Evolutionary conservation across 2,113 vertebrate genomes (phyloP).

Genomic region (Pampusana beccarii): DNA sequence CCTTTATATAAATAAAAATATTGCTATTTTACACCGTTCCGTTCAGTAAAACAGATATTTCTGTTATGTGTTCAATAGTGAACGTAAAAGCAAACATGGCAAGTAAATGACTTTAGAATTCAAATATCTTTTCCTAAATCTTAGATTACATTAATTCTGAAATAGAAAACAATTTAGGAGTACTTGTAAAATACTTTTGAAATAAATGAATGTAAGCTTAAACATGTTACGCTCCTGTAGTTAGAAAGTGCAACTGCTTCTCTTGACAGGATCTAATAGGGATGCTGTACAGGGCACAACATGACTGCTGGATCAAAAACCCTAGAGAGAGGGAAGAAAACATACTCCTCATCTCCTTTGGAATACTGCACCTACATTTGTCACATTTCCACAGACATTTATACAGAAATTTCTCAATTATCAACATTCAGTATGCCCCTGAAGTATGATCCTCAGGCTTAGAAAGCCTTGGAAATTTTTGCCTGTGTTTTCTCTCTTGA

Average conservation of each 20-base stretch:
- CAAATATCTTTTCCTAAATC: background rate
- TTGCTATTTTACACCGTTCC: background rate
- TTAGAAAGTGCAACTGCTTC: background rate
- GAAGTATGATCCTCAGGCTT: background rate
- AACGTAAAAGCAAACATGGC: background rate
- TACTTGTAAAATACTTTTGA: background rate
- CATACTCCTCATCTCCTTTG: background rate
- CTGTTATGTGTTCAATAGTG: background rate
- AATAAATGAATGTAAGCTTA: background rate
- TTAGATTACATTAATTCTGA: background rate
- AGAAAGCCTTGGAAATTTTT: background rate
- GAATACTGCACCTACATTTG: background rate
- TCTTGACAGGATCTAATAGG: background rate
- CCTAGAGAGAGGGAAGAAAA: background rate
- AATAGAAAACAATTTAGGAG: background rate
- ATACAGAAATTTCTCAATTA: slow-evolving; percentile 11
- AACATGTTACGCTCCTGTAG: background rate
- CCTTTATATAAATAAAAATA: background rate
- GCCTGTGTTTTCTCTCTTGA: background rate
- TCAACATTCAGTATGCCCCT: background rate
- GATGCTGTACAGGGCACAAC: background rate
- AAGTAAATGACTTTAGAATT: background rate
- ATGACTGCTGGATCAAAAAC: background rate
- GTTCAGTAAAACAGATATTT: background rate
- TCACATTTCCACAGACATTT: background rate